These are phyloP conservation scores for Eriosoma lanigerum DNA, from an alignment of 1,140 invertebrate species.

Conservation along the genomic window DNA sequence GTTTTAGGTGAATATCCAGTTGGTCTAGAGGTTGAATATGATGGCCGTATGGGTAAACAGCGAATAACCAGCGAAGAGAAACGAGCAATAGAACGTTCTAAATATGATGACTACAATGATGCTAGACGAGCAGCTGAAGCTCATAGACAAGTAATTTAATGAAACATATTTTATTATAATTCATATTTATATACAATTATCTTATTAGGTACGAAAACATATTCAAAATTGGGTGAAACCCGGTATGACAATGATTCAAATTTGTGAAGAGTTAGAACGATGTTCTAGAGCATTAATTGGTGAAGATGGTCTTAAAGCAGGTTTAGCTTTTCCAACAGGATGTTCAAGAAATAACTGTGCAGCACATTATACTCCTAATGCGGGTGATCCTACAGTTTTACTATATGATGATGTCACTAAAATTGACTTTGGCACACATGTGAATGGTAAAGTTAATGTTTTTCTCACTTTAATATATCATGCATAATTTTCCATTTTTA, in stretches of 20 bases:
- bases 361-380: constrained; percentile 99
- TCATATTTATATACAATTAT: neutral
- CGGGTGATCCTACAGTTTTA: constrained; percentile 93
- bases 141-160: constrained; percentile 77
- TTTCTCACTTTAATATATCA: neutral
- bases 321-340: constrained; percentile 97
- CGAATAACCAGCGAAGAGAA: constrained; percentile 91
- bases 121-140: constrained; percentile 94
- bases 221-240: constrained; percentile 92
- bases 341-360: constrained; percentile 98
- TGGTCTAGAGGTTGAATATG: constrained; percentile 81
- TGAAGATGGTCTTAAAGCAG: constrained; percentile 94
- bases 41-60: constrained; percentile 83
- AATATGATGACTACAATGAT: constrained; percentile 92
- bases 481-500: constrained; percentile 54
- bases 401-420: constrained; percentile 97
- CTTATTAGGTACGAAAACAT: constrained; percentile 77
- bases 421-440: constrained; percentile 99
- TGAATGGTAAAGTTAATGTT: constrained; percentile 72
- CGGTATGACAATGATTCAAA: constrained; percentile 99
- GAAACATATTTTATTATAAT: neutral
- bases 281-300: constrained; percentile 88
- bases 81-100: constrained; percentile 74
- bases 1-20: constrained; percentile 70
- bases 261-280: constrained; percentile 94